Evolutionary conservation across 2,797 vertebrate genomes (phyloP), one percentile per base, ranked within the genome.

Genomic region (Sphenopsis melanotis): DNA sequence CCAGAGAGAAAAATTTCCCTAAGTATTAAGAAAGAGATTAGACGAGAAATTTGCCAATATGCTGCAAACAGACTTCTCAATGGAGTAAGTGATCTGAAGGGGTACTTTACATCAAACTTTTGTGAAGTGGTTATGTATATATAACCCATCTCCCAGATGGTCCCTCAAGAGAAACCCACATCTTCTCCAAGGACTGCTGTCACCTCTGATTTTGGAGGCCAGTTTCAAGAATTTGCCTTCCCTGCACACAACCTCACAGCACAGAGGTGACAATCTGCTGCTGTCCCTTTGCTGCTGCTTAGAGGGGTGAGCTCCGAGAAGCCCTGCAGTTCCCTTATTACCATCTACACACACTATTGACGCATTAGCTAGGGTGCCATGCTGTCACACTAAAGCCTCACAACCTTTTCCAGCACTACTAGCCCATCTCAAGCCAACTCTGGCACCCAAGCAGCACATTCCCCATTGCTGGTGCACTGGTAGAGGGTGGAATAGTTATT

Each of bases 71-170:
- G 17, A 53, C 29, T 56, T 20, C 18, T 77, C 4, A 17, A 11
- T 53, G 32, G 19, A 82, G 6, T 26, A 74, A 19, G 29, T 42
- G 20, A 8, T 63, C 44, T 60, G 41, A 91, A 69, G 10, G 39
- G 4, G 3, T 60, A 26, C 5, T 87, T 88, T 42, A 52, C 24
- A 80, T 29, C 18, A 86, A 30, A 78, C 3, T 78, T 83, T 17
- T 15, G 5, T 76, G 56, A 53, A 2, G 0, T 3, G 1, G 6
- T 14, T 63, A n/a, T 59, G 11, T 59, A 30, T 59, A 30, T 23
- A 41, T 32, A 72, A 24, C 39, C 8, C 41, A 34, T 56, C 20
- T 77, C 42, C 34, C 27, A 57, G 10, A 32, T 11, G 3, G 11
- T 36, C 13, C 17, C 15, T 69, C 1, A 0, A 34, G 15, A 88